These are phyloP conservation scores for Ceyx erithaca DNA, from an alignment of 2,797 vertebrate species.

Conservation along the genomic window DNA sequence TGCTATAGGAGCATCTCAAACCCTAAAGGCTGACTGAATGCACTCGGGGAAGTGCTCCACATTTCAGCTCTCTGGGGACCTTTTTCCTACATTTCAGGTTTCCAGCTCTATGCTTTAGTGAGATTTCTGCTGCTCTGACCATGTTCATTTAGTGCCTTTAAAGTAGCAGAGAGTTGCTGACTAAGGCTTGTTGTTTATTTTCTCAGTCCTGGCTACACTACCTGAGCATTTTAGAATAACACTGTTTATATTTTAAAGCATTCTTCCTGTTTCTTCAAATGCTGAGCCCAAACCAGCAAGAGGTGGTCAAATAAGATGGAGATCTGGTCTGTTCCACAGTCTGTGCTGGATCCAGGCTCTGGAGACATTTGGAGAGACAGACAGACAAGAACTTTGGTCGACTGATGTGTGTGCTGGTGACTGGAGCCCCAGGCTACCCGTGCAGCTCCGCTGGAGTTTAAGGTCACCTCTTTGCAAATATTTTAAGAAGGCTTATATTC, in stretches of 20 bases:
- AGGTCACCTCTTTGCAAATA: slow-evolving; percentile 55
- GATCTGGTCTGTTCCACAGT: neutral
- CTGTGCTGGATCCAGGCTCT: neutral
- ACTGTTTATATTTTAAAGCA: neutral
- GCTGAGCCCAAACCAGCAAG: neutral
- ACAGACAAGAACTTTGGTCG: fast-evolving
- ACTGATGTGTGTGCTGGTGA: neutral
- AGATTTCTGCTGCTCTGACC: neutral
- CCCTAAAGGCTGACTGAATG: neutral
- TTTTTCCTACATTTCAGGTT: neutral
- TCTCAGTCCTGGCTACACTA: neutral
- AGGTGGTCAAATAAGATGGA: neutral
- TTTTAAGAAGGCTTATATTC: slow-evolving; percentile 45
- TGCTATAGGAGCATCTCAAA: neutral
- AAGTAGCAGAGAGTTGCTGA: neutral
- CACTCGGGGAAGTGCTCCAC: neutral
- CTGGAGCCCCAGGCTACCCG: slow-evolving; percentile 12
- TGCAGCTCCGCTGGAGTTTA: slow-evolving; percentile 35
- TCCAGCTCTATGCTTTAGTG: neutral
- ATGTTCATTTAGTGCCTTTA: neutral
- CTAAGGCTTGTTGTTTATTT: neutral
- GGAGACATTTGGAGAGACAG: neutral
- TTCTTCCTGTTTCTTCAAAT: neutral
- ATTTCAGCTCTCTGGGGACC: neutral
- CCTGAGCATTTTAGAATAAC: neutral